Percentiles rank a stretch among this genome's conserved stretches.
Evolutionary conservation across 2,113 vertebrate genomes (phyloP).

Genomic region (Rhadina sibilatrix): DNA sequence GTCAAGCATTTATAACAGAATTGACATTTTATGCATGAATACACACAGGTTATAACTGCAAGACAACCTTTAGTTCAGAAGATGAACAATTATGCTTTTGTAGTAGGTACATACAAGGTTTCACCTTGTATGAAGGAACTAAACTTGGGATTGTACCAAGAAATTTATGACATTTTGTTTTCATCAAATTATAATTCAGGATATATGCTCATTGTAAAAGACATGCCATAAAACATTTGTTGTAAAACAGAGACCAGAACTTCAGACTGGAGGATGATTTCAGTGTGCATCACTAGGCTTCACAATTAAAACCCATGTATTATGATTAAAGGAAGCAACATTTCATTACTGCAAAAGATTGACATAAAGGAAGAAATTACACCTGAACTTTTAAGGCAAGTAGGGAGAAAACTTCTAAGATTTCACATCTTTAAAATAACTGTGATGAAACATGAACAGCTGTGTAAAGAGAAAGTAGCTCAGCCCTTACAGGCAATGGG

Average conservation of each 20-base stretch:
- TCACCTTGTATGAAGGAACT: neutral
- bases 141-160: neutral
- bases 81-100: neutral
- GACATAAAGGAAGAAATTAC: neutral
- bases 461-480: neutral
- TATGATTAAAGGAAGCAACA: neutral
- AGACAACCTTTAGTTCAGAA: neutral
- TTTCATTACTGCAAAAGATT: neutral
- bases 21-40: neutral
- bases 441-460: neutral
- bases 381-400: neutral
- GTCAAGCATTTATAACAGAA: neutral
- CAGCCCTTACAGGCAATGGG: neutral
- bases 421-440: neutral
- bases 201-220: neutral
- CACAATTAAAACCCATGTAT: neutral
- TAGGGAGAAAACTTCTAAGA: neutral
- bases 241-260: neutral
- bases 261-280: neutral
- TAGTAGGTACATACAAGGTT: neutral
- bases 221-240: neutral
- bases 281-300: rapidly evolving
- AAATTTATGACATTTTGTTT: neutral
- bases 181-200: neutral
- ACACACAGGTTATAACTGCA: neutral